These are phyloP conservation scores for Ceuthmochares aereus DNA, from an alignment of 2,113 vertebrate species.

Conservation along the genomic window DNA sequence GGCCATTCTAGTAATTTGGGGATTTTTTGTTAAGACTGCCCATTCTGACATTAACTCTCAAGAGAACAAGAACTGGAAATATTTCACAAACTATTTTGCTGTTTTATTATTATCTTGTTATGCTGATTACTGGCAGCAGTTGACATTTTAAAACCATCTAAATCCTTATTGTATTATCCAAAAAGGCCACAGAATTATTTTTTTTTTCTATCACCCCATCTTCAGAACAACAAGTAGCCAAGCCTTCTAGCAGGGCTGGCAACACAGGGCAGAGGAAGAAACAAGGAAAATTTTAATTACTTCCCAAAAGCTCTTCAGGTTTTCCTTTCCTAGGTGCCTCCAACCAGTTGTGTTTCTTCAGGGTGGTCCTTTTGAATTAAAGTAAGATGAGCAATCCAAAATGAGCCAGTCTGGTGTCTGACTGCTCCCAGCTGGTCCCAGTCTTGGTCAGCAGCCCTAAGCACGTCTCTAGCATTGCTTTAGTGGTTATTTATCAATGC, in stretches of 20 bases:
- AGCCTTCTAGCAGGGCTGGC: not conserved
- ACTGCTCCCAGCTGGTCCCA: not conserved
- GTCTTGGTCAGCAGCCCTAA: not conserved
- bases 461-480: not conserved
- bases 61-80: conserved; percentile 28
- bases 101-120: no score
- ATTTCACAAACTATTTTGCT: conserved; percentile 23
- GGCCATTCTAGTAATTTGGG: conserved; percentile 2
- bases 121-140: conserved; percentile 48
- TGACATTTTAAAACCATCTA: conserved; percentile 37
- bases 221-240: conserved; percentile 3
- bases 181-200: conserved; percentile 15
- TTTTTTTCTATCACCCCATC: not conserved
- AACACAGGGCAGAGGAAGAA: not conserved
- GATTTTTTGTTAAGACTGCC: not conserved
- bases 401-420: not conserved
- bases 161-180: conserved; percentile 53
- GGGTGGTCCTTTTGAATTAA: not conserved
- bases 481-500: not conserved
- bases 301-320: not conserved
- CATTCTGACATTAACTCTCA: conserved; percentile 27
- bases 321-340: not conserved
- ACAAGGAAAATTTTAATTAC: not conserved
- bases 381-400: not conserved
- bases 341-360: not conserved